These are phyloP conservation scores for Echeneis naucrates DNA, from an alignment of 2,797 vertebrate species.

Conservation along the genomic window DNA sequence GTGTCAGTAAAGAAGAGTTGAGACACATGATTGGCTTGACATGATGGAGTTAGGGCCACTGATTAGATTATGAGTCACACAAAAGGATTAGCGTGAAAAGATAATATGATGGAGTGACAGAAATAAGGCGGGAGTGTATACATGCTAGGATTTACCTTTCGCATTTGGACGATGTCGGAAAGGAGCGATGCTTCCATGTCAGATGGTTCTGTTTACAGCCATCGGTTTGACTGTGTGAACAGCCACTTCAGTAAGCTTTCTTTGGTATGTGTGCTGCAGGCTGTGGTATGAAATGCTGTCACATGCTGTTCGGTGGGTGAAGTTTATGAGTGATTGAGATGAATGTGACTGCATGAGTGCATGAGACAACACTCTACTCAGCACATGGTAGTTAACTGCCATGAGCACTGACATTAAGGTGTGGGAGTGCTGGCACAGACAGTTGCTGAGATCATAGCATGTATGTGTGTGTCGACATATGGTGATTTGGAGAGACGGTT, in stretches of 20 bases:
- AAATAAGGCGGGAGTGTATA: background rate
- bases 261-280: background rate
- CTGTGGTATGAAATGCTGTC: background rate
- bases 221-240: slow-evolving; percentile 2
- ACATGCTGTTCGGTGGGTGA: background rate
- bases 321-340: slow-evolving; percentile 10
- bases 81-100: background rate
- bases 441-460: slow-evolving; percentile 24
- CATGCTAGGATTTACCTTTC: background rate
- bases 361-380: too few relatives aligned
- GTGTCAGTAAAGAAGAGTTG: slow-evolving; percentile 1
- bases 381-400: too few relatives aligned
- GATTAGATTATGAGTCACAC: slow-evolving; percentile 17
- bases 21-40: slow-evolving; percentile 11
- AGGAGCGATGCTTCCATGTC: background rate
- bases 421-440: slow-evolving; percentile 17
- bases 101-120: background rate
- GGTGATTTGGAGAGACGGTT: slow-evolving; percentile 49
- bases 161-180: background rate
- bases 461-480: slow-evolving; percentile 33
- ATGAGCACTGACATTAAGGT: slow-evolving; percentile 5
- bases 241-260: slow-evolving; percentile 4
- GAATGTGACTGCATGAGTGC: background rate
- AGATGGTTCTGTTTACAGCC: slow-evolving; percentile 3
- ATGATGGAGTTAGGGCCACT: slow-evolving; percentile 7